These are phyloP conservation scores for Hemicentrotus pulcherrimus DNA, from an alignment of 35 echinoderm and acorn worm genomes.

Conservation along the genomic window DNA sequence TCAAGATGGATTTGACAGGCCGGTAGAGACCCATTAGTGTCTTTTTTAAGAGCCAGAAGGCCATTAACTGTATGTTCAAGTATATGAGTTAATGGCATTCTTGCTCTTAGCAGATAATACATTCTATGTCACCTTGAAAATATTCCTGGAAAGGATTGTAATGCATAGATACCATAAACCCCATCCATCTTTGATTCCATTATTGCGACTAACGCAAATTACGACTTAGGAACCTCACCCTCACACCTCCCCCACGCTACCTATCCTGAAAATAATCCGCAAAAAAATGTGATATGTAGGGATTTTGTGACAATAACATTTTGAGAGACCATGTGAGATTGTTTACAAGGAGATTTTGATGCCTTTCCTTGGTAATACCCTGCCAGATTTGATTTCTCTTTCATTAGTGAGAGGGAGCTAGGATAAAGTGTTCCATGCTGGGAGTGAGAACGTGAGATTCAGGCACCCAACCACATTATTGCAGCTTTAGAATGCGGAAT, in stretches of 20 bases:
- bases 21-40: not conserved
- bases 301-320: not conserved
- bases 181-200: not conserved
- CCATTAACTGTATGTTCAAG: too few relatives aligned
- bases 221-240: not conserved
- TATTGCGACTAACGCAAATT: not conserved
- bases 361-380: not conserved
- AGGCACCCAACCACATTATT: not conserved
- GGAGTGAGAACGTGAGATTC: not conserved
- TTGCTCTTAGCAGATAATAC: not conserved
- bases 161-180: not conserved
- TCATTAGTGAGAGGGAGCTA: not conserved
- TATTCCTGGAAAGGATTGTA: not conserved
- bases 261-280: not conserved
- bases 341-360: not conserved
- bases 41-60: not conserved
- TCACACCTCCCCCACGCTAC: not conserved
- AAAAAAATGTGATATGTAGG: not conserved
- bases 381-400: slow-evolving; percentile 11
- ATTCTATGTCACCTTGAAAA: not conserved
- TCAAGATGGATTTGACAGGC: not conserved
- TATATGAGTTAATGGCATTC: not conserved
- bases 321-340: slow-evolving; percentile 2
- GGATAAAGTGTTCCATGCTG: not conserved
- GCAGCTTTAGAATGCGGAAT: not conserved